Percentiles rank a stretch among this genome's conserved stretches.
Conservation (phyloP, 1,140 invertebrate genomes). For the Achroia grisella region DNA sequence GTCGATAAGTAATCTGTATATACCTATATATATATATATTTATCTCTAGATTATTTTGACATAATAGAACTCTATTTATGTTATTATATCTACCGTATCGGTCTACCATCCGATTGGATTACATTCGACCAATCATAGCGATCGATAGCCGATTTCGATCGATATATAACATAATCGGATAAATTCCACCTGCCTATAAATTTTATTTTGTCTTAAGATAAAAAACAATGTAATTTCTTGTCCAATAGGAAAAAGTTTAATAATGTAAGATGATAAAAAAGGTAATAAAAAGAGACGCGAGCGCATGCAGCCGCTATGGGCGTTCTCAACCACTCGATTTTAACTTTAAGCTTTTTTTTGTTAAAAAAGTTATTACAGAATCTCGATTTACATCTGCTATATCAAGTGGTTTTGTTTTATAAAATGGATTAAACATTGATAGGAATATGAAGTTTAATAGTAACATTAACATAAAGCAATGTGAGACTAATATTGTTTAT, state of each 20-base stretch:
- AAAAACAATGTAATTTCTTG: slow-evolving; percentile 44
- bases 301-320: slow-evolving; percentile 40
- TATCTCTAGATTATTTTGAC: slow-evolving; percentile 9
- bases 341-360: slow-evolving; percentile 27
- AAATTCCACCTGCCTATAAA: slow-evolving; percentile 59
- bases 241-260: slow-evolving; percentile 68
- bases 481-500: too few species aligned
- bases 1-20: too few species aligned
- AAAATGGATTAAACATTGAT: too few species aligned
- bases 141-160: slow-evolving; percentile 38
- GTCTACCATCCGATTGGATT: slow-evolving; percentile 21
- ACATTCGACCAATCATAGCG: slow-evolving; percentile 36
- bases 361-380: slow-evolving; percentile 15
- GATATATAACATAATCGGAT: slow-evolving; percentile 30
- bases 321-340: slow-evolving; percentile 24
- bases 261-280: slow-evolving; percentile 36
- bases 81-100: slow-evolving; percentile 13
- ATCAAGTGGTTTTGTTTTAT: slow-evolving; percentile 2
- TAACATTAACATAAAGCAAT: too few species aligned
- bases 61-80: background rate
- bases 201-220: slow-evolving; percentile 47
- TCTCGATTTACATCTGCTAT: slow-evolving; percentile 23
- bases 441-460: too few species aligned
- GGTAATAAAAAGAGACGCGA: slow-evolving; percentile 36
- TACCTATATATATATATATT: too few species aligned